phyloP scores from a whole-genome alignment of 2,888 invertebrate genomes.

The Gibbula magus region DNA sequence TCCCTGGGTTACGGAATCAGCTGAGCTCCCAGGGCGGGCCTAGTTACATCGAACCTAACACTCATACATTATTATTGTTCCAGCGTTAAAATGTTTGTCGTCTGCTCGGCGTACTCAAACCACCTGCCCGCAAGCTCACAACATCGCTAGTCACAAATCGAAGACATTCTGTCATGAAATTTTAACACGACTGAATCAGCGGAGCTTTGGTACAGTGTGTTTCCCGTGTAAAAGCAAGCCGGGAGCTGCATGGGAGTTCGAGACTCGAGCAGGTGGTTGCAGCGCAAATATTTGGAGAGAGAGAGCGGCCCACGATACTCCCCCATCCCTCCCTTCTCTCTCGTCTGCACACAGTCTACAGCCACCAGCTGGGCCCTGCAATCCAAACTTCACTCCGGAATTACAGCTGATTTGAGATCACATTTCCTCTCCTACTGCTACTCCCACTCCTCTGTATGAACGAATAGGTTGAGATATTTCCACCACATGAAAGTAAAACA shows the following conservation, averaged over 20 bases:
- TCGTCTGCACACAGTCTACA: neutral
- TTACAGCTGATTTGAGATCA: neutral
- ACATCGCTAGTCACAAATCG: neutral
- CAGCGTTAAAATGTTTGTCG: neutral
- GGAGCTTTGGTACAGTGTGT: neutral
- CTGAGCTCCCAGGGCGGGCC: neutral
- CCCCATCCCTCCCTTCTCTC: neutral
- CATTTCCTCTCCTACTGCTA: neutral
- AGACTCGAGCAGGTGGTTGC: neutral
- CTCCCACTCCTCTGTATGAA: neutral
- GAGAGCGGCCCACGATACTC: neutral
- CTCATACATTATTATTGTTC: neutral
- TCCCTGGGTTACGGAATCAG: neutral
- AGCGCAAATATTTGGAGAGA: neutral
- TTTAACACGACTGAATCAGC: neutral
- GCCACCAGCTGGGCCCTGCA: neutral
- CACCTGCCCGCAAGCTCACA: neutral
- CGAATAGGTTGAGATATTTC: too few species aligned
- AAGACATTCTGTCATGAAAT: slow-evolving; percentile 5
- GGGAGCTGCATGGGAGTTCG: neutral
- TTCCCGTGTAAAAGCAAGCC: neutral
- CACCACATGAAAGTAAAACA: too few species aligned
- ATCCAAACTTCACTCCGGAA: neutral
- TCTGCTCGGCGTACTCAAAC: neutral
- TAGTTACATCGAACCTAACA: neutral